Base-by-base conservation (phyloP, 2,888 invertebrate genomes). In the Hirtodrosophila histrioides region DNA sequence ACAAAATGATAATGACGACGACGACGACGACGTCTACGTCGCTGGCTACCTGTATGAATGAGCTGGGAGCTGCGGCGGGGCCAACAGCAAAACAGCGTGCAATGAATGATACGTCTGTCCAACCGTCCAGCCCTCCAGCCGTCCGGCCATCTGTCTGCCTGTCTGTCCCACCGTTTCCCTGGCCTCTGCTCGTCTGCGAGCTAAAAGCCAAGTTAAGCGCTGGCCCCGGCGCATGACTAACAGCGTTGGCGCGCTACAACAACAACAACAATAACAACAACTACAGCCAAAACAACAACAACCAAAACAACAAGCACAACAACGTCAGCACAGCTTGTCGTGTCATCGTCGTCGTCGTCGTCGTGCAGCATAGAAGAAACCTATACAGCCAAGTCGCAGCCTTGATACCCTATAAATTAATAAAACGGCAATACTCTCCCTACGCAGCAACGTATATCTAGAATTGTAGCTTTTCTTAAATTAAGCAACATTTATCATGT, bases 1-100 rank as follows among this genome's bases (percentile, higher is more conserved):
- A 82, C 82, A 87, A 82, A 87, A 82, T 87, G 87, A 87, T 82
- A 87, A 82, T 85, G 86, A 87, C 82, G 68, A 68, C 70, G 44
- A 55, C 77, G 54, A 51, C 75, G 40, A 53, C 69, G 56, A 37
- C 60, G 62, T n/a, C 53, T 50, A 50, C 37, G 27, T n/a, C 35
- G 53, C 44, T 60, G 46, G 60, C 84, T 83, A 84, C 86, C 86
- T 80, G 84, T 80, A 80, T 88, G 88, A 84, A 88, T 88, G 86
- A 68, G 84, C 72, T 57, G 66, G 29, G 50, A 33, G 53, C 31
- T 46, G 37, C 37, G 49, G 56, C 50, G 58, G 41, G 50, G 33
- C 36, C 44, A 60, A 36, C 45, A 29, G 31, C 55, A 48, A 58
- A 50, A 45, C 60, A 63, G 69, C 72, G 63, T 81, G 82, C 82